Evolutionary conservation across 2,797 vertebrate species (phyloP), one percentile per base, ranked within the genome.

Genomic region (Tragelaphus oryx): DNA sequence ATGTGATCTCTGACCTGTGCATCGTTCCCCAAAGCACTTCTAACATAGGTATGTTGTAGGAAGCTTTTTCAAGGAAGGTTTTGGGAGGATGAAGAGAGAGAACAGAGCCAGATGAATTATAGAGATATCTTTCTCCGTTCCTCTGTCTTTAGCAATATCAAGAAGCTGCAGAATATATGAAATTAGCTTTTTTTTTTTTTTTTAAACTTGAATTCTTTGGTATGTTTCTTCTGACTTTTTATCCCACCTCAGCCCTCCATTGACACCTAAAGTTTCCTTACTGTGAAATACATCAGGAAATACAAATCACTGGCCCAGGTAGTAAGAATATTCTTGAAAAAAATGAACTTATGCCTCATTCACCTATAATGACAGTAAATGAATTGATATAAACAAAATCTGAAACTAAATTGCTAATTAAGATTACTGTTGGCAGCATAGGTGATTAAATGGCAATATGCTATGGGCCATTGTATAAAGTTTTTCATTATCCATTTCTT

Each of bases 21-120:
- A 3, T 26, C 2, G 0, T 14, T 94, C 4, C 30, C 14, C 6
- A 20, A 0, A 14, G 0, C 0, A 16, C 14, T 12, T 33, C 11
- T 83, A 24, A 8, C 3, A 4, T 3, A 90, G 10, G 1, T 57
- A 8, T 30, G 6, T 16, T 50, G 5, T 9, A 50, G 8, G 20
- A 1, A 10, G 1, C 2, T 48, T 3, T 78, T 46, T 50, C 26
- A 82, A 6, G 13, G n/a, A 80, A 84, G 24, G 8, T 4, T 12
- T 52, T 13, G 11, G 20, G 16, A 10, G 12, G 9, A 68, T 16
- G 3, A 22, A 75, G 3, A 4, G 12, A 65, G 20, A 68, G 74
- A 46, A 16, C 11, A 75, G 3, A 76, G 6, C 8, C 12, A 59
- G 30, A 22, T 4, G 24, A 55, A 37, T 46, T 26, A 0, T 48